phyloP scores from a whole-genome alignment of 2,797 vertebrate species.

The Euphonia xanthogaster region DNA sequence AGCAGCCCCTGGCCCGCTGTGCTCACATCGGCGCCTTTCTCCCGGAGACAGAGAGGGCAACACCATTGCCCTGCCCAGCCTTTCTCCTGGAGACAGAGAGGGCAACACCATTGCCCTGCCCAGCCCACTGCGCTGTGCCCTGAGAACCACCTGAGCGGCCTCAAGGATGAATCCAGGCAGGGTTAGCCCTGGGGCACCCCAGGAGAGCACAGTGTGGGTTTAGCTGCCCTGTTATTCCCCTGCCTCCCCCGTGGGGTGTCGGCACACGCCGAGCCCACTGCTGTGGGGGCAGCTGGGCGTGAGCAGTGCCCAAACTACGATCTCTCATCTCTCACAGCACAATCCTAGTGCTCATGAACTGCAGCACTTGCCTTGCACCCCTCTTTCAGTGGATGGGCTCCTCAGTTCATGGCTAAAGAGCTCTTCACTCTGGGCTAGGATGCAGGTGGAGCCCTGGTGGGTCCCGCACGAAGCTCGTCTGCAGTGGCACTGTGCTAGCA shows the following conservation, averaged over 20 bases:
- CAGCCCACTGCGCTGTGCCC: background rate
- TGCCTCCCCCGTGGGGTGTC: background rate
- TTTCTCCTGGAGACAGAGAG: fast-evolving
- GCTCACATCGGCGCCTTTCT: fast-evolving
- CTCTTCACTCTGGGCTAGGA: background rate
- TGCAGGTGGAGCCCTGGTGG: background rate
- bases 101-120: background rate
- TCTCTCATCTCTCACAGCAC: background rate
- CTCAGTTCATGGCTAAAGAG: background rate
- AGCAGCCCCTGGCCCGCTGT: fast-evolving
- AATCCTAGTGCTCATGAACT: fast-evolving
- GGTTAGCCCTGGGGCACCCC: background rate
- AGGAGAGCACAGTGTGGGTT: background rate
- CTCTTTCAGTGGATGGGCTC: background rate
- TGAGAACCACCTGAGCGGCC: background rate
- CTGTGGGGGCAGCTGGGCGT: background rate
- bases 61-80: too few relatives aligned
- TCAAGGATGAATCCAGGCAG: fast-evolving
- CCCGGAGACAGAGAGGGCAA: fast-evolving
- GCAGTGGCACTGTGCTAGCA: fast-evolving
- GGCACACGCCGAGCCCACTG: fast-evolving
- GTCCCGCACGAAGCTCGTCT: fast-evolving
- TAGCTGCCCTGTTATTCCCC: background rate
- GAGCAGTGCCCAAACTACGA: background rate
- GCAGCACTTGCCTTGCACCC: background rate